Evolutionary conservation across 2,797 vertebrate genomes (phyloP).

Genomic region (Sebastes trivittatus): DNA sequence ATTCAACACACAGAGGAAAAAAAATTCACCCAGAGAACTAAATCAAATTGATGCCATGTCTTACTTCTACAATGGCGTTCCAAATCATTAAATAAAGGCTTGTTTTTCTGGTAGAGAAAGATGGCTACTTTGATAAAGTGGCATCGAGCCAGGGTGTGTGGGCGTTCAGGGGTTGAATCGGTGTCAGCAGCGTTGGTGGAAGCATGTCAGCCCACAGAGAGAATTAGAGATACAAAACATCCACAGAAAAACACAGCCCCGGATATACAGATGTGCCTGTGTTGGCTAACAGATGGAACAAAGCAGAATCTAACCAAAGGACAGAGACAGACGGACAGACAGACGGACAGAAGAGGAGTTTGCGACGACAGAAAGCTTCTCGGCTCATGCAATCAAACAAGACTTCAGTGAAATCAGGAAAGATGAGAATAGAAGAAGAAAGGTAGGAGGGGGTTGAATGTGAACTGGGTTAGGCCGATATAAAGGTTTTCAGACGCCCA

Average conservation of each 20-base stretch:
- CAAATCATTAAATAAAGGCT: constrained; percentile 2
- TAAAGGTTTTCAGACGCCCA: neutral
- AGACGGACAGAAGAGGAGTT: constrained; percentile 14
- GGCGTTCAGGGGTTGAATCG: constrained; percentile 55
- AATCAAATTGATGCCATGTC: neutral
- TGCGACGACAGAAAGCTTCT: constrained; percentile 30
- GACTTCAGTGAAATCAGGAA: neutral
- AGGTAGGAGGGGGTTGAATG: neutral
- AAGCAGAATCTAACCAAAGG: constrained; percentile 44
- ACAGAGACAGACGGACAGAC: constrained; percentile 13
- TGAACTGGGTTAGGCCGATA: constrained; percentile 20
- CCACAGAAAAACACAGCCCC: constrained; percentile 77
- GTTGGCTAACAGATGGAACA: constrained; percentile 52
- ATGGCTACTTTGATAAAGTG: constrained; percentile 26
- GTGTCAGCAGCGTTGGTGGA: constrained; percentile 72
- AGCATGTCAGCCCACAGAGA: constrained; percentile 74
- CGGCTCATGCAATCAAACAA: constrained; percentile 63
- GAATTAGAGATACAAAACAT: constrained; percentile 78
- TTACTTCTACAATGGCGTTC: neutral
- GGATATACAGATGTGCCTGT: constrained; percentile 61
- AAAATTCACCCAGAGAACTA: neutral
- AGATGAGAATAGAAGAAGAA: neutral
- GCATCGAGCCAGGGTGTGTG: constrained; percentile 41
- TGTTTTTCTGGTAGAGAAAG: constrained; percentile 15
- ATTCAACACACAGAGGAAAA: neutral